phyloP scores from a whole-genome alignment of 2,797 vertebrate species.

The Sebastes vulpes region DNA sequence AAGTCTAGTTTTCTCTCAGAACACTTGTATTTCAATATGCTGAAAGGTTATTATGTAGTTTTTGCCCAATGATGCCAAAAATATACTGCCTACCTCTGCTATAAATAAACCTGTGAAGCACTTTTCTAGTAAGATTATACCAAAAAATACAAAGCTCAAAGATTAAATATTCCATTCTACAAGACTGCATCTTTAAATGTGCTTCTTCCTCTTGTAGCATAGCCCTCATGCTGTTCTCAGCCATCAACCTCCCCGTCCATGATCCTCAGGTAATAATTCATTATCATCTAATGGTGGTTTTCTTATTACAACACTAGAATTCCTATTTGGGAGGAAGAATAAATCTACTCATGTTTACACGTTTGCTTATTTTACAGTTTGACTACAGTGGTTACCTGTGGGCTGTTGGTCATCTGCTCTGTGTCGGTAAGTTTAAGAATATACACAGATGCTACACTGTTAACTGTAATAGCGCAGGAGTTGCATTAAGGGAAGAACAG shows the following conservation, averaged over 20 bases:
- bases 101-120: neutral
- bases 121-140: neutral
- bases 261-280: constrained; percentile 88
- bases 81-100: too few species aligned
- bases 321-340: neutral
- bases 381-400: constrained; percentile 91
- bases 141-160: rapidly evolving
- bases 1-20: too few species aligned
- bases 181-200: neutral
- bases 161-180: neutral
- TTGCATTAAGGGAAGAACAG: neutral
- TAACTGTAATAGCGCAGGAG: too few species aligned
- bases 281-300: rapidly evolving
- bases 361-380: constrained; percentile 84
- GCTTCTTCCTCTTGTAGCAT: constrained; percentile 55
- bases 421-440: constrained; percentile 86
- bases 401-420: constrained; percentile 90
- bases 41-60: too few species aligned
- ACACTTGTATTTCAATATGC: rapidly evolving
- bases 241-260: constrained; percentile 86
- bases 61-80: too few species aligned
- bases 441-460: neutral
- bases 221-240: constrained; percentile 83
- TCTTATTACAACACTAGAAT: rapidly evolving
- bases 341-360: neutral